phyloP scores from a whole-genome alignment of 92 coral and sea anemone genomes.

The Plumapathes pennacea region DNA sequence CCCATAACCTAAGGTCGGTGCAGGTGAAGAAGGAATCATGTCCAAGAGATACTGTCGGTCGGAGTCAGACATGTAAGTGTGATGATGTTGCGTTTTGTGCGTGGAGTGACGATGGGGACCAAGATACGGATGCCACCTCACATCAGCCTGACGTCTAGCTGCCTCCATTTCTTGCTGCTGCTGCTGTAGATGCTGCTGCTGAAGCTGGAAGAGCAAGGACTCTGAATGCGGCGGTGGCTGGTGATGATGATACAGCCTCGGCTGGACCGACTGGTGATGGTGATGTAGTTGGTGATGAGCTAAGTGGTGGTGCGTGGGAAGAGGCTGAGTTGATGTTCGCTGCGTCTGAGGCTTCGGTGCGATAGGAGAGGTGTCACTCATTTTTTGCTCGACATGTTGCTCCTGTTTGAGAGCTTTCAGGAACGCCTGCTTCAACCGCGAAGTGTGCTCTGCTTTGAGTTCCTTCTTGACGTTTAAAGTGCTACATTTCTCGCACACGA shows the following conservation, averaged over 20 bases:
- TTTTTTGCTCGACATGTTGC: constrained; percentile 96
- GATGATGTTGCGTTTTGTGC: constrained; percentile 90
- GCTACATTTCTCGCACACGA: constrained; percentile 95
- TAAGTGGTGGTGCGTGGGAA: constrained; percentile 65
- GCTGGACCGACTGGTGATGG: constrained; percentile 84
- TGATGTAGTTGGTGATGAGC: constrained; percentile 84
- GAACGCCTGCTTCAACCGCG: constrained; percentile 95
- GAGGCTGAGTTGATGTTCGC: constrained; percentile 45
- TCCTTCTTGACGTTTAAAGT: constrained; percentile 96
- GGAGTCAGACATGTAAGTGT: constrained; percentile 75
- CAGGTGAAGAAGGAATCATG: constrained; percentile 93
- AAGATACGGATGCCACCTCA: constrained; percentile 88
- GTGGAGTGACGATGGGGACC: constrained; percentile 76
- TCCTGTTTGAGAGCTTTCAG: constrained; percentile 96
- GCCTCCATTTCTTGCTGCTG: constrained; percentile 92
- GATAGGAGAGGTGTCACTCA: constrained; percentile 72
- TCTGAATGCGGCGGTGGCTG: constrained; percentile 83
- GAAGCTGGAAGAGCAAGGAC: constrained; percentile 86
- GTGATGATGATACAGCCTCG: constrained; percentile 80
- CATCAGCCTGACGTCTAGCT: constrained; percentile 79
- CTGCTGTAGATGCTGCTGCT: constrained; percentile 95
- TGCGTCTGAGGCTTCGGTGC: constrained; percentile 85
- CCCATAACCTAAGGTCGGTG: constrained; percentile 74
- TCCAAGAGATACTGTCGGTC: constrained; percentile 92
- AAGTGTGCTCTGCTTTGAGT: constrained; percentile 92